phyloP scores from a whole-genome alignment of 2,797 vertebrate genomes.

The Loris lydekkerianus region DNA sequence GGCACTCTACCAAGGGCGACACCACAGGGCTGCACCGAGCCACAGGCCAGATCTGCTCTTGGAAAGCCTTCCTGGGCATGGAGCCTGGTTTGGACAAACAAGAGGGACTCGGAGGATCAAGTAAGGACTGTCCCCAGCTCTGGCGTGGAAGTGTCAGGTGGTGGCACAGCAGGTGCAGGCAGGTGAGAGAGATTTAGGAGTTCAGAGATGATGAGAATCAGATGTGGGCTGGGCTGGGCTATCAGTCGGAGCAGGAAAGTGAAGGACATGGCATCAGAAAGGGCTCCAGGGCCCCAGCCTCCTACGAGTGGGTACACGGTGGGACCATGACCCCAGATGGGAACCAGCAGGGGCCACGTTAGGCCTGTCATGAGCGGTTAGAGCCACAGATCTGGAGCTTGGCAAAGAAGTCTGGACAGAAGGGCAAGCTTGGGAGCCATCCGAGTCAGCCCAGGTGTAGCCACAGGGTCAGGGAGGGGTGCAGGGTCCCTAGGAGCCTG shows the following conservation, averaged over 20 bases:
- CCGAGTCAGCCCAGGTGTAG: too few relatives aligned
- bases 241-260: not conserved
- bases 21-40: not conserved
- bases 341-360: too few relatives aligned
- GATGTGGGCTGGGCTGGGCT: not conserved
- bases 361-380: not conserved
- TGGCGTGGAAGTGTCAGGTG: not conserved
- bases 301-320: accelerated
- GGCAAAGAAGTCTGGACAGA: not conserved
- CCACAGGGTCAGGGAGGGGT: too few relatives aligned
- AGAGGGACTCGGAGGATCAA: not conserved
- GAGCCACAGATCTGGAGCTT: not conserved
- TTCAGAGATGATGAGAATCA: too few relatives aligned
- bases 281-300: not conserved
- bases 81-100: not conserved
- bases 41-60: not conserved
- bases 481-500: too few relatives aligned
- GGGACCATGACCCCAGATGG: not conserved
- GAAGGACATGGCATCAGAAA: not conserved
- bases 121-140: not conserved
- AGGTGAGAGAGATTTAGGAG: not conserved
- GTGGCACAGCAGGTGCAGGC: not conserved
- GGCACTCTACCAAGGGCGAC: too few relatives aligned
- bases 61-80: not conserved
- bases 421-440: not conserved